Evolutionary conservation across 2,113 vertebrate species (phyloP).

Genomic region (Brachyistius frenatus): DNA sequence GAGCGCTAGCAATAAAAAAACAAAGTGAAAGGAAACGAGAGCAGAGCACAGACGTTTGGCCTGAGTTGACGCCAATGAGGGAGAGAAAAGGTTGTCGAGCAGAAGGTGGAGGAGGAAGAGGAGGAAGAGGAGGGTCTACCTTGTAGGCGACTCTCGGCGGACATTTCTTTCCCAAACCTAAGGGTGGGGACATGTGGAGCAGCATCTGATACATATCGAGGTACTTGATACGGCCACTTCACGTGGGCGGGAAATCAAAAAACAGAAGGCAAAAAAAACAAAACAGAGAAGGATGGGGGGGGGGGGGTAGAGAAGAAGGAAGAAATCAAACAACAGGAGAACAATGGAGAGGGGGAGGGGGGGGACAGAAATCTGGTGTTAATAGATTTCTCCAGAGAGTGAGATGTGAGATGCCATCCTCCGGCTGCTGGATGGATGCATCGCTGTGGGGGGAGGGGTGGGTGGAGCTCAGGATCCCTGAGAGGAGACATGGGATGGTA

Average conservation of each 20-base stretch:
- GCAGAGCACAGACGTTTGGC: conserved; percentile 79
- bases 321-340: conserved; percentile 61
- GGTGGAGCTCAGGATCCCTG: conserved; percentile 76
- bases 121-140: conserved; percentile 88
- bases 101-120: conserved; percentile 53
- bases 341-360: conserved; percentile 80
- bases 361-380: conserved; percentile 90
- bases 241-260: conserved; percentile 71
- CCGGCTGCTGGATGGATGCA: conserved; percentile 76
- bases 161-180: conserved; percentile 99
- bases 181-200: conserved; percentile 99
- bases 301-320: conserved; percentile 72
- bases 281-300: conserved; percentile 77
- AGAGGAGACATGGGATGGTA: conserved; percentile 76
- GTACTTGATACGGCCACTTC: conserved; percentile 99
- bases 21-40: conserved; percentile 63
- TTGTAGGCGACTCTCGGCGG: conserved; percentile 98
- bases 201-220: conserved; percentile 99
- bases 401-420: conserved; percentile 84
- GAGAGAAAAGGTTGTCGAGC: conserved; percentile 48
- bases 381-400: conserved; percentile 84
- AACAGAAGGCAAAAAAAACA: conserved; percentile 49
- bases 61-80: conserved; percentile 73
- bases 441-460: conserved; percentile 46
- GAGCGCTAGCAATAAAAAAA: conserved; percentile 57